Base-by-base conservation (phyloP, 2,888 invertebrate species). In the Synanthedon tipuliformis region DNA sequence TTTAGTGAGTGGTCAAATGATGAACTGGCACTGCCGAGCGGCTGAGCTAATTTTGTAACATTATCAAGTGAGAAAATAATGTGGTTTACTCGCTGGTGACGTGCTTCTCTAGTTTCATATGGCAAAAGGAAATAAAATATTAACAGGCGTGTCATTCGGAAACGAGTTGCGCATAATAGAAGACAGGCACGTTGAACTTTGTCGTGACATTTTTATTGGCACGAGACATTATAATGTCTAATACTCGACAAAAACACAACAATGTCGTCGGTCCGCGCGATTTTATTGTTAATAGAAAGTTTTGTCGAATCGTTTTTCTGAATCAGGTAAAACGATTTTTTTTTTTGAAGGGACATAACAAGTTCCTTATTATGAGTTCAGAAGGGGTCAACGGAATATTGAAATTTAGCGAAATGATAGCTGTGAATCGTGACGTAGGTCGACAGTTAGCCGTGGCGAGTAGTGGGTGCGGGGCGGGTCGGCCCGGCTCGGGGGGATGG, bases 1-100 rank as follows among this genome's bases (percentile, higher is more conserved):
- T 82, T 79, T 82, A 60, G 71, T 76, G 76, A 80, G 76, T 73
- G 75, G 71, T 66, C 62, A 64, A 71, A 72, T 72, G 71, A 78
- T 74, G 71, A 73, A 71, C 68, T 69, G 65, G 68, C 71, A 73
- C 73, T 76, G 3, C 12, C 27, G 68, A 69, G 69, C 65, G 64
- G 69, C 70, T 70, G 76, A 64, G 69, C 70, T 70, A 76, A 80
- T 76, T 75, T 71, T 64, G 72, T 71, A 63, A 69, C 68, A 72
- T 73, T 71, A 74, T 71, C 65, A 70, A 73, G 72, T 75, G 72
- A 70, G 71, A 71, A 23, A 75, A 66, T 66, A 67, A 61, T 77
- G 79, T 73, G 78, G 80, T 78, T 73, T 70, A 71, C 71, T 75
- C 57, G 58, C 56, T 55, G 56, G 55, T 41, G 55, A 15, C 52